These are phyloP conservation scores for Microchrysa polita DNA, from an alignment of 2,888 invertebrate species.

Conservation along the genomic window DNA sequence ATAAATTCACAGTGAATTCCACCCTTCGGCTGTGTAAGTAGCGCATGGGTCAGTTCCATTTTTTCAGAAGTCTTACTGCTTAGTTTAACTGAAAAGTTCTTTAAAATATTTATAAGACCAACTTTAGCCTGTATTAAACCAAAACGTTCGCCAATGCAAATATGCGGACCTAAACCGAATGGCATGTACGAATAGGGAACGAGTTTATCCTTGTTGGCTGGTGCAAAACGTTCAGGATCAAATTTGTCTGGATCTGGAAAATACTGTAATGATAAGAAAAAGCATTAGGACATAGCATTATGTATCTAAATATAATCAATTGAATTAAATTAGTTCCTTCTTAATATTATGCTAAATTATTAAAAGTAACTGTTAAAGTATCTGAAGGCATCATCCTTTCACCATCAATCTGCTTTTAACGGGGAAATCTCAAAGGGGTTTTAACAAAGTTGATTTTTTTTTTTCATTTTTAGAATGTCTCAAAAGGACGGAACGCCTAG, in stretches of 20 bases:
- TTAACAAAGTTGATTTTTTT: no score
- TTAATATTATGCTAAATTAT: no score
- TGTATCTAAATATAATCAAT: no score
- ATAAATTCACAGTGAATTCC: conserved; percentile 58
- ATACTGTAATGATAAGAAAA: conserved; percentile 53
- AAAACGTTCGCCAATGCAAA: conserved; percentile 62
- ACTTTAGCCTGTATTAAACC: conserved; percentile 59
- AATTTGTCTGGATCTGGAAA: conserved; percentile 60
- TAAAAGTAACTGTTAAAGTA: no score
- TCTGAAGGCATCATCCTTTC: no score
- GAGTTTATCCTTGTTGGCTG: conserved; percentile 56
- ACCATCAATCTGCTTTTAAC: no score
- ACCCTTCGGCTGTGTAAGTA: conserved; percentile 55
- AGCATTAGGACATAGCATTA: no score
- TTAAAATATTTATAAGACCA: conserved; percentile 59
- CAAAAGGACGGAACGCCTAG: no score
- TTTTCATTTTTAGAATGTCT: no score
- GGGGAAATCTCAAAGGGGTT: no score
- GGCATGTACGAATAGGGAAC: conserved; percentile 58
- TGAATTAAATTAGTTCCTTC: no score
- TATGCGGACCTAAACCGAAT: conserved; percentile 61
- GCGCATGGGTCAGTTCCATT: conserved; percentile 56
- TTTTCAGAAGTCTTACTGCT: conserved; percentile 55
- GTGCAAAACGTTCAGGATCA: conserved; percentile 61
- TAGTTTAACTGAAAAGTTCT: conserved; percentile 57